phyloP scores from a whole-genome alignment of 2,888 invertebrate species.

The Drosophila parthenogenetica region DNA sequence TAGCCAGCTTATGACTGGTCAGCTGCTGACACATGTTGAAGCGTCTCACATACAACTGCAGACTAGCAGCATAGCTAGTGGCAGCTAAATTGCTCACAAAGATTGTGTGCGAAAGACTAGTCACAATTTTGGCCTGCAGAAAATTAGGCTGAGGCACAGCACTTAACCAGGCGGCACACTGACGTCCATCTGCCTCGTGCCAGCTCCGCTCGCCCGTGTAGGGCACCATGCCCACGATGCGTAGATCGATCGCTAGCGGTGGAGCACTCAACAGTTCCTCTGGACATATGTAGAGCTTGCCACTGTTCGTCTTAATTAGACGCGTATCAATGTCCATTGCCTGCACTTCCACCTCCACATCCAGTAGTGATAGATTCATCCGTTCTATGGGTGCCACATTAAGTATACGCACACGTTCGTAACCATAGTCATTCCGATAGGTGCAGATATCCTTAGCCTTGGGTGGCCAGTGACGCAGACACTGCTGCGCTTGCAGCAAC shows the following conservation, averaged over 20 bases:
- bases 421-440: slow-evolving; percentile 14
- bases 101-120: slow-evolving; percentile 42
- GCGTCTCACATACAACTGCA: slow-evolving; percentile 32
- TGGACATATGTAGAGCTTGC: slow-evolving; percentile 49
- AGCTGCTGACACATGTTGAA: slow-evolving; percentile 33
- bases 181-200: slow-evolving; percentile 27
- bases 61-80: slow-evolving; percentile 36
- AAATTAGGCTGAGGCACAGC: slow-evolving; percentile 32
- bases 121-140: slow-evolving; percentile 54
- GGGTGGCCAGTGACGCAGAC: slow-evolving; percentile 59
- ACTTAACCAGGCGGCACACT: slow-evolving; percentile 34
- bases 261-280: slow-evolving; percentile 19
- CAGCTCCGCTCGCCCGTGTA: slow-evolving; percentile 53
- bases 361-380: slow-evolving; percentile 31
- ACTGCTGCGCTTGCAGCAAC: slow-evolving; percentile 7
- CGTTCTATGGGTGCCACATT: slow-evolving; percentile 43
- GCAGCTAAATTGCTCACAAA: slow-evolving; percentile 40
- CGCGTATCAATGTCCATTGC: slow-evolving; percentile 63
- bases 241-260: slow-evolving; percentile 50
- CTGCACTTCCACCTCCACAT: slow-evolving; percentile 56
- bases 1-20: slow-evolving; percentile 28
- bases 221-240: slow-evolving; percentile 58
- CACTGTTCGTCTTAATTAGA: slow-evolving; percentile 34
- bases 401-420: slow-evolving; percentile 60
- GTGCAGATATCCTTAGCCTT: slow-evolving; percentile 38